Percentiles rank a stretch among this genome's conserved stretches.
These are phyloP conservation scores for Andricus grossulariae DNA, from an alignment of 1,140 invertebrate genomes.

Conservation along the genomic window DNA sequence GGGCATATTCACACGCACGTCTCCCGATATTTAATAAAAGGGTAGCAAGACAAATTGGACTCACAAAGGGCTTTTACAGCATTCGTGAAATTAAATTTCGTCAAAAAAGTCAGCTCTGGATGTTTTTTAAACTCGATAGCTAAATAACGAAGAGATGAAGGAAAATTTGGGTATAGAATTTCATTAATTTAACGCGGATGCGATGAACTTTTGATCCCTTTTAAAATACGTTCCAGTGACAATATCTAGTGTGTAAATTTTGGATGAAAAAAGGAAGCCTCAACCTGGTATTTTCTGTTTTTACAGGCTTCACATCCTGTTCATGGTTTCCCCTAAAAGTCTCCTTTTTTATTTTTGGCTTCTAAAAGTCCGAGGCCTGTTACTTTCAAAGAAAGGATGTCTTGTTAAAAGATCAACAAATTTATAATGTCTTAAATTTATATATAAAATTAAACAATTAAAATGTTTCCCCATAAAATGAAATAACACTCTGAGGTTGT, in stretches of 20 bases:
- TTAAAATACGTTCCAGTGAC: background rate
- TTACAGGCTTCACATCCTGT: too few relatives aligned
- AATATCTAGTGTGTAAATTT: background rate
- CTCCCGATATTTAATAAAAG: constrained; percentile 24
- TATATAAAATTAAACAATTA: too few relatives aligned
- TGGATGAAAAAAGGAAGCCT: background rate
- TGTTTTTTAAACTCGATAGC: background rate
- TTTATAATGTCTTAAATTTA: too few relatives aligned
- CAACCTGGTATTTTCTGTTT: too few relatives aligned
- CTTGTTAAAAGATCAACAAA: background rate
- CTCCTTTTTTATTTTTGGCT: too few relatives aligned
- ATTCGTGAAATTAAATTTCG: constrained; percentile 22
- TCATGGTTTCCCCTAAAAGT: too few relatives aligned
- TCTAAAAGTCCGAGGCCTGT: too few relatives aligned
- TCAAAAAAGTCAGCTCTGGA: background rate
- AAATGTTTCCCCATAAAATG: background rate
- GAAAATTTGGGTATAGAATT: constrained; percentile 21
- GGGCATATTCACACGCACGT: background rate
- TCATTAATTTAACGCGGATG: constrained; percentile 17
- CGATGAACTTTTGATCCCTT: constrained; percentile 1
- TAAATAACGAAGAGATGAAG: constrained; percentile 19
- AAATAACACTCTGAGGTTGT: background rate
- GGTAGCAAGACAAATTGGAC: constrained; percentile 22
- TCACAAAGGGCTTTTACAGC: constrained; percentile 15
- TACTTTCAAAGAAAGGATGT: background rate